Evolutionary conservation across 2,888 invertebrate species (phyloP), one percentile per base, ranked within the genome.

Genomic region (Trichopria drosophilae): DNA sequence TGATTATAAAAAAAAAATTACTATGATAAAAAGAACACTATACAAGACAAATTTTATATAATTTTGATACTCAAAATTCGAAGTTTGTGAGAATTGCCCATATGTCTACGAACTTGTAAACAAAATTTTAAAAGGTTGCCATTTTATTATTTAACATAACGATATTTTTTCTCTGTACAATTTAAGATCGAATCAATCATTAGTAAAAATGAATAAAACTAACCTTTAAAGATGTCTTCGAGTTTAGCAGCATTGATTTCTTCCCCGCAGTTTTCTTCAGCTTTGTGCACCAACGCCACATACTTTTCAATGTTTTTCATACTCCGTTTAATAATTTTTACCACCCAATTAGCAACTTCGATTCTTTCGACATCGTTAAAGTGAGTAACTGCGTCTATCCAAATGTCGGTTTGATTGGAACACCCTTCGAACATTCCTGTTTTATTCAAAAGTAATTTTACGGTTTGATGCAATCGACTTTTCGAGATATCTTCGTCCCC

Each of bases 391-490:
- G 62, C 79, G 60, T 85, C 81, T 20, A 87, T 70, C 81, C 88
- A 84, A 50, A 88, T 76, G 67, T 85, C 81, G 31, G 87, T 81
- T 75, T 90, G 88, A 47, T 80, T 76, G 54, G 78, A 77, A 56
- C 81, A 82, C 15, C 79, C 80, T 65, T 85, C 83, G 67, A 89
- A 89, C 57, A 87, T 77, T 4, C 80, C 79, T 0, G 84, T 84
- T 50, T 80, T 83, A 60, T 77, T 79, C 19, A 90, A 80, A 50
- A 89, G 79, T 39, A 75, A 77, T 36, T 74, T 73, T 19, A 87
- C 69, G 3, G 84, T 78, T 37, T 75, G 72, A 48, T 81, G 82
- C 3, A 82, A 79, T 69, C 82, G 53, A 10, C 60, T 51, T 3
- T 60, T 32, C 6, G 48, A 22, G 15, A 44, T 45, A 10, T 51